phyloP scores from a whole-genome alignment of 2,797 vertebrate species.

The Scyliorhinus canicula region DNA sequence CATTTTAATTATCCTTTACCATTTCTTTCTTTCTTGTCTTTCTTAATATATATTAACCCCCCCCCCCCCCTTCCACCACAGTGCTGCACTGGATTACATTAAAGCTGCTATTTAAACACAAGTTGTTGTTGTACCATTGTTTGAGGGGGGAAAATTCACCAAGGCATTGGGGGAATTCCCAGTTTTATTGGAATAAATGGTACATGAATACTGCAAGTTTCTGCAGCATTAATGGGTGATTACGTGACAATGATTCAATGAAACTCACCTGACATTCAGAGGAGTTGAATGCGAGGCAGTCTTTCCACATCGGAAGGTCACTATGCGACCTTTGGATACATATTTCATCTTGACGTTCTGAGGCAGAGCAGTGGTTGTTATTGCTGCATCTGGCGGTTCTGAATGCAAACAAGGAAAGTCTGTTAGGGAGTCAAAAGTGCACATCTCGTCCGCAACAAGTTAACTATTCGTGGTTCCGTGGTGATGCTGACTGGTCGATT shows the following conservation, averaged over 20 bases:
- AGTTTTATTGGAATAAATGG: too few species aligned
- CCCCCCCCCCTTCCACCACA: not conserved
- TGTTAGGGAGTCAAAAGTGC: not conserved
- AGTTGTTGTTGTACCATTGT: not conserved
- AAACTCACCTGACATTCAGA: conserved; percentile 64
- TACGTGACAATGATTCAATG: not conserved
- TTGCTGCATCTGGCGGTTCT: conserved; percentile 50
- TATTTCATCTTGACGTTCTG: conserved; percentile 62
- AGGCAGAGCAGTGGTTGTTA: conserved; percentile 54
- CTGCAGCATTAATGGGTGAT: not conserved
- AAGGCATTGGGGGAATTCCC: not conserved
- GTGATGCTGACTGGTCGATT: not conserved
- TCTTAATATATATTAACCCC: too few species aligned
- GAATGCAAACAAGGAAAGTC: not conserved
- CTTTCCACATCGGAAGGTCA: conserved; percentile 69
- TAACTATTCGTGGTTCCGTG: not conserved
- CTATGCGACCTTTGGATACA: conserved; percentile 62
- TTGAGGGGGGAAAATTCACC: not conserved
- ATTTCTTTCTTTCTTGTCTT: too few species aligned
- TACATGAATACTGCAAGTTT: not conserved
- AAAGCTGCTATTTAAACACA: not conserved
- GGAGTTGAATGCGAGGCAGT: conserved; percentile 47
- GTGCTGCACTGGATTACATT: not conserved
- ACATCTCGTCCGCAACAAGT: not conserved
- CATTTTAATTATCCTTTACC: too few species aligned